Base-by-base conservation (phyloP, 37 sponge, comb jelly and placozoan genomes). In the Beroe forskalii region DNA sequence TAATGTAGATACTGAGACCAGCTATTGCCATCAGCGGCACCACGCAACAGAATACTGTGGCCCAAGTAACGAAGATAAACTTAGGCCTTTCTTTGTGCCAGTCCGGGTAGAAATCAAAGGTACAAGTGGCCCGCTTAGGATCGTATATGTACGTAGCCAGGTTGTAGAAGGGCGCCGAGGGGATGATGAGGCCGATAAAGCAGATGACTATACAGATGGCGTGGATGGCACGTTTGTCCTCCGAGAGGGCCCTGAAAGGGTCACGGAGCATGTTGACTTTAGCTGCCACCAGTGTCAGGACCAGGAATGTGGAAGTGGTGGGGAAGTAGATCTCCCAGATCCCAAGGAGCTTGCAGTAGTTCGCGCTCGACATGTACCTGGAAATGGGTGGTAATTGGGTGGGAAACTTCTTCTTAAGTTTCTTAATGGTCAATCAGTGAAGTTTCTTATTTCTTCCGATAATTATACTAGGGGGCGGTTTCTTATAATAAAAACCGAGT, bases 241-340 rank as follows among this genome's bases (percentile, higher is more conserved):
- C 20, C 8, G n/a, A 33, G n/a, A 80, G 86, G 4, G 86, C 40
- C 20, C 40, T 23, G 55, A 80, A 80, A 23, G 86, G 86, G 30
- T 80, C 17, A 4, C 86, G 43, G 2, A 80, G 42, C 86, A 80
- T 80, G 25, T 80, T 2, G 1, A 80, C 86, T 38, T 80, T 80
- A 8, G 35, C 44, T 3, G 48, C 86, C 30, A 80, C 86, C 86
- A 80, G n/a, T 30, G 35, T 44, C 55, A 80, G 55, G 0, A 80
- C 86, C 30, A 80, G 86, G 86, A 80, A 80, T 22, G 86, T 80
- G 19, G 86, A 80, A 6, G 86, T 80, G 14, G 86, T 80, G 28
- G 86, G 86, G 55, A 80, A 80, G 86, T 80, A 80, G 1, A 80
- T 42, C 40, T 80, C 86, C 55, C 44, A 41, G 44, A 80, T 44